Evolutionary conservation across 2,113 vertebrate species (phyloP).

Genomic region (Lamprotornis superbus): DNA sequence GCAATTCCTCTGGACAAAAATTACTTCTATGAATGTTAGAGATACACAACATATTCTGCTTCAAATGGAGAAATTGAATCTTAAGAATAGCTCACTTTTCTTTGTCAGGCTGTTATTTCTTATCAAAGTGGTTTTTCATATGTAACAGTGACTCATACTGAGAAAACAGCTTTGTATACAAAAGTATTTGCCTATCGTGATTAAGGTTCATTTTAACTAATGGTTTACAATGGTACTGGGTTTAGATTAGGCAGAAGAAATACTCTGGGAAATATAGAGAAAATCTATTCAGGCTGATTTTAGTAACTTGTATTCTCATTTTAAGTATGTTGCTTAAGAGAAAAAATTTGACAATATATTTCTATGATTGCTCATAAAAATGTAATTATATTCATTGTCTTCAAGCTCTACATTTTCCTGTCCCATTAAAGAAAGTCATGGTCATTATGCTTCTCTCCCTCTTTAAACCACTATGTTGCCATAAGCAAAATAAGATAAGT

Average conservation of each 20-base stretch:
- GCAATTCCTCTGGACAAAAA: neutral
- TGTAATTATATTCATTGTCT: slow-evolving; percentile 57
- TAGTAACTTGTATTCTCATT: neutral
- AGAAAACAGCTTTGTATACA: neutral
- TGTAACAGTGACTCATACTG: neutral
- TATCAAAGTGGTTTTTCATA: neutral
- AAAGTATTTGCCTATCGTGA: neutral
- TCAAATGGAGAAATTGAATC: neutral
- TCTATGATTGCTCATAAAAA: slow-evolving; percentile 58
- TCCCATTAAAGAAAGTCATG: slow-evolving; percentile 60
- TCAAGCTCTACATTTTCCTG: slow-evolving; percentile 41
- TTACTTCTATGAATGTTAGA: neutral
- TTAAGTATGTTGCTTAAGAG: slow-evolving; percentile 30
- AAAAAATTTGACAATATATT: slow-evolving; percentile 43
- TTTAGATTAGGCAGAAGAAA: neutral
- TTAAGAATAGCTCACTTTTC: neutral
- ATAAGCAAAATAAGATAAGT: slow-evolving; percentile 61
- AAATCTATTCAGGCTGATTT: neutral
- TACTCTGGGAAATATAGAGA: neutral
- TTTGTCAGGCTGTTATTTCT: neutral
- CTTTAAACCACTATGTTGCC: slow-evolving; percentile 23
- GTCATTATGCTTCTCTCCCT: slow-evolving; percentile 27
- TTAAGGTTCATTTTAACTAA: slow-evolving; percentile 17
- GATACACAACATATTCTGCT: neutral
- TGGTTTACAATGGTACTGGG: neutral